Evolutionary conservation across 2,797 vertebrate genomes (phyloP), one percentile per base, ranked within the genome.

Genomic region (Coregonus ussuriensis): DNA sequence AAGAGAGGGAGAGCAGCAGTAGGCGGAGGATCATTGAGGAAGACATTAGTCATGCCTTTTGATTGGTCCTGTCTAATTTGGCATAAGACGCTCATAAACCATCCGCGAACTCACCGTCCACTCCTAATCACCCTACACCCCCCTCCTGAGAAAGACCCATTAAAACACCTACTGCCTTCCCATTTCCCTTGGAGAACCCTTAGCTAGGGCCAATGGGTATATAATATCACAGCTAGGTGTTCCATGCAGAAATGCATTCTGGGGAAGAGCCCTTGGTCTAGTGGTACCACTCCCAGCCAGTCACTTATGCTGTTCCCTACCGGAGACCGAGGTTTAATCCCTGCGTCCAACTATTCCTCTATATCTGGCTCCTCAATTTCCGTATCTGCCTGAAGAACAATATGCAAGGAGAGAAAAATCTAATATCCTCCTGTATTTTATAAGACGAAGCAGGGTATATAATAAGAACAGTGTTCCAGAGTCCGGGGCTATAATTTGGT

Each of bases 391-490:
- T 9, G 41, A 47, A 11, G 9, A 47, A 13, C 2, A 47, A 13
- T 47, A 47, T 47, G 41, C 9, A 47, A 9, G 7, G 9, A 9
- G 41, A 13, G 9, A 47, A 47, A 47, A 47, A 47, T 11, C 0
- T 11, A 9, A 47, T 3, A 3, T 47, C 81, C 82, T 63, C 81
- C 83, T 89, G 87, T 83, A 86, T 93, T 92, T 93, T 90, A 91
- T 88, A 93, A 87, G 86, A 88, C 88, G 88, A 88, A 93, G 87
- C 88, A 92, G 91, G 91, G 93, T 93, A 93, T 94, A 94, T 94
- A 94, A 94, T 93, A 94, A 94, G 91, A 92, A 89, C 85, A 88
- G 90, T 93, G 94, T 94, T 94, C 93, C 94, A 91, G 90, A 90
- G 94, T 63, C 59, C 59, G 59, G 91, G 92, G 93, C 94, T 94